Conservation (phyloP, 2,113 vertebrate genomes). For the Triplophysa siluroides region DNA sequence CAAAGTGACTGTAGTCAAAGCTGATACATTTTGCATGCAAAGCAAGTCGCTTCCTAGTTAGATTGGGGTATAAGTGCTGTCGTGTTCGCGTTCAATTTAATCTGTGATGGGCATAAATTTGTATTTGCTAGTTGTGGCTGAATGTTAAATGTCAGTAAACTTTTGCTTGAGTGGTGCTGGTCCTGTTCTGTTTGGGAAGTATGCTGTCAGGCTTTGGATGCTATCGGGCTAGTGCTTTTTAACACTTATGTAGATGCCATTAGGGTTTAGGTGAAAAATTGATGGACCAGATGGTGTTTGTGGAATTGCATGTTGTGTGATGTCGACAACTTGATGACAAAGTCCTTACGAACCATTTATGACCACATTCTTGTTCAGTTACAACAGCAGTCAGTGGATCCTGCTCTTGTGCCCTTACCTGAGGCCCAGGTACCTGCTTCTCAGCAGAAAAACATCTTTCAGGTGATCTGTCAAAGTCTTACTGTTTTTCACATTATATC, state of each 20-base stretch:
- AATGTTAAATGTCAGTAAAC: neutral
- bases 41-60: neutral
- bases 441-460: slow-evolving; percentile 88
- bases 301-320: no score
- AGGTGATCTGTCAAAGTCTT: slow-evolving; percentile 72
- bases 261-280: neutral
- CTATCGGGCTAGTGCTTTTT: neutral
- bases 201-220: no score
- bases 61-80: neutral
- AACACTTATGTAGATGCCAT: neutral
- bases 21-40: slow-evolving; percentile 11
- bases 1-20: neutral
- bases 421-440: slow-evolving; percentile 78
- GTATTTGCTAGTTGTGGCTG: slow-evolving; percentile 33
- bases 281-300: neutral
- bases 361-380: slow-evolving; percentile 44
- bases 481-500: neutral
- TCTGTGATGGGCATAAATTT: slow-evolving; percentile 76
- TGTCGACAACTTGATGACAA: neutral
- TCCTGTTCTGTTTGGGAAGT: neutral
- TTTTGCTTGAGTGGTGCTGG: neutral
- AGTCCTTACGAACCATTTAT: neutral
- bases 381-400: slow-evolving; percentile 81
- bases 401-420: slow-evolving; percentile 77
- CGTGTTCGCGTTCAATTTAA: slow-evolving; percentile 12